Conservation (phyloP, 2,113 vertebrate species). For the Cricetomys ansorgei region DNA sequence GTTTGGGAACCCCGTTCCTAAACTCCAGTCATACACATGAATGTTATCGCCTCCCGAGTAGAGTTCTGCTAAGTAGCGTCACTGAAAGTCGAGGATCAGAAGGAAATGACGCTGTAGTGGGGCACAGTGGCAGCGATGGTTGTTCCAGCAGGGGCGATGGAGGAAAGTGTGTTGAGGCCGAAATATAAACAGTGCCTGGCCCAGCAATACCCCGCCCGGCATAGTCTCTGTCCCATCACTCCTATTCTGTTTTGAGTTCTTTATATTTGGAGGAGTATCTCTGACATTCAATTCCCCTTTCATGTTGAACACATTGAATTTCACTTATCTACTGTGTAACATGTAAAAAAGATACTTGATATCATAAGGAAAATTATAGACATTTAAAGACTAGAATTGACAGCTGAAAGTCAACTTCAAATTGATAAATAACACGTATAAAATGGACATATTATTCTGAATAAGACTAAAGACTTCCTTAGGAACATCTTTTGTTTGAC, state of each 20-base stretch:
- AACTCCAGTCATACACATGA: neutral
- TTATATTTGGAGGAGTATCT: neutral
- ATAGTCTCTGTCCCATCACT: neutral
- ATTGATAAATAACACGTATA: neutral
- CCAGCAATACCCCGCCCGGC: neutral
- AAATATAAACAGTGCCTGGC: neutral
- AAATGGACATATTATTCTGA: neutral
- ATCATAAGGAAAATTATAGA: neutral
- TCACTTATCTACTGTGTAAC: neutral
- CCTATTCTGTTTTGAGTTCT: neutral
- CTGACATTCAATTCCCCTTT: conserved; percentile 26
- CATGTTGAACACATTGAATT: neutral
- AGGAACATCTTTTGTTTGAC: neutral
- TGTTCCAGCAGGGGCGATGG: neutral
- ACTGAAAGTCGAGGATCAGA: neutral
- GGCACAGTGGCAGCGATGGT: too few relatives aligned
- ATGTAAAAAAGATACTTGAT: neutral
- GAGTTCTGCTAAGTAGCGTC: neutral
- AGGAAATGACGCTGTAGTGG: neutral
- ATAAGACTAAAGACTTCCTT: neutral
- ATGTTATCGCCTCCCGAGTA: neutral
- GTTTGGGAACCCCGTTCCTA: neutral
- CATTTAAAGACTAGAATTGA: neutral
- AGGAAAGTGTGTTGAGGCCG: neutral
- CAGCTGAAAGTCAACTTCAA: conserved; percentile 38